Evolutionary conservation across 35 echinoderm and acorn worm genomes (phyloP), one percentile per base, ranked within the genome.

Genomic region (Eucidaris tribuloides): DNA sequence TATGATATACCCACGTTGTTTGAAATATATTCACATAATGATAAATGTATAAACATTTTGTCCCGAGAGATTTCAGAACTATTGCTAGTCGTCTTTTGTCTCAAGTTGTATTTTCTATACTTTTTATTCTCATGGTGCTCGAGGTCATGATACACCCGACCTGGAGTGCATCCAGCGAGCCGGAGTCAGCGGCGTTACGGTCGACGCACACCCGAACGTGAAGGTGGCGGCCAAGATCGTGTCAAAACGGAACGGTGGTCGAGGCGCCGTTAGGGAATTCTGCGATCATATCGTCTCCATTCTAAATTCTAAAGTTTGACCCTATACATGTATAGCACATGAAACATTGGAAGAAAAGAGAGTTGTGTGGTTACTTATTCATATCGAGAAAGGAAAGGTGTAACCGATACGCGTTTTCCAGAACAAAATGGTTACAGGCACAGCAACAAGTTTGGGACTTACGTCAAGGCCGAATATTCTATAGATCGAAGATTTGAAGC

Each of bases 261-360:
- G 71, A 77, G 71, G 71, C 39, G 71, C 71, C 4, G 71, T 38
- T 45, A 39, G 71, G 29, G 35, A 77, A 42, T 77, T 77, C 25
- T 77, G 71, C 48, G 40, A 77, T 22, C 71, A 77, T 22, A 77
- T 77, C 5, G 4, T 77, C 7, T 18, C 29, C 42, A 38, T 77
- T 44, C 28, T 45, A 9, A n/a, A 77, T n/a, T n/a, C n/a, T n/a
- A n/a, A n/a, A n/a, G n/a, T n/a, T n/a, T n/a, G n/a, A n/a, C n/a
- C n/a, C n/a, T n/a, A n/a, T n/a, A n/a, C n/a, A n/a, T n/a, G n/a
- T n/a, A n/a, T n/a, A n/a, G n/a, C n/a, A n/a, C n/a, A n/a, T n/a
- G n/a, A n/a, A n/a, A n/a, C n/a, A n/a, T n/a, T n/a, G n/a, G n/a
- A n/a, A n/a, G n/a, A n/a, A n/a, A n/a, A n/a, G n/a, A n/a, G n/a